phyloP scores from a whole-genome alignment of 1,140 invertebrate species.

The Schlechtendalia chinensis region DNA sequence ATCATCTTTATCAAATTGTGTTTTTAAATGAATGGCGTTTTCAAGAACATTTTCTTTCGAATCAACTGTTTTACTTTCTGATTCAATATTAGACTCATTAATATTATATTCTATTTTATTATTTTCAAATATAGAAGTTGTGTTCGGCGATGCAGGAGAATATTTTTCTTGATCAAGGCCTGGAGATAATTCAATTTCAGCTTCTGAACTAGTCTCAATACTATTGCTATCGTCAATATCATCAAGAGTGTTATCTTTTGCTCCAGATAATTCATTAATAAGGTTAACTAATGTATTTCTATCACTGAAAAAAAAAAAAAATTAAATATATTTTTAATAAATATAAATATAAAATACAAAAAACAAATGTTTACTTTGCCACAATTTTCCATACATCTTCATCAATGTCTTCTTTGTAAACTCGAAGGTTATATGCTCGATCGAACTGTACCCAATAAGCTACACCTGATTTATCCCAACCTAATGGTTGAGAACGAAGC shows the following conservation, averaged over 20 bases:
- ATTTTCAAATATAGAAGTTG: not conserved
- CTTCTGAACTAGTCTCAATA: conserved; percentile 6
- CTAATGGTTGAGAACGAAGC: conserved; percentile 81
- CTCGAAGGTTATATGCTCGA: conserved; percentile 79
- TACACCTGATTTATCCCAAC: conserved; percentile 83
- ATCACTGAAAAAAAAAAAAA: not conserved
- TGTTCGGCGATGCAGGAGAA: not conserved
- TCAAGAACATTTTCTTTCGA: not conserved
- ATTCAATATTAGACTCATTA: not conserved
- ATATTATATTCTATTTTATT: not conserved
- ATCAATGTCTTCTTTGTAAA: conserved; percentile 92
- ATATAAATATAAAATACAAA: not conserved
- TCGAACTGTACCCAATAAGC: conserved; percentile 93
- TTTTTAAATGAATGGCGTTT: conserved; percentile 1
- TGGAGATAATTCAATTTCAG: conserved; percentile 1
- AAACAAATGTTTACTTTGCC: conserved; percentile 68
- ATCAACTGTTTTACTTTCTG: not conserved
- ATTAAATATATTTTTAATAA: not conserved
- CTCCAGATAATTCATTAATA: conserved; percentile 41
- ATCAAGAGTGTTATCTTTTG: not conserved
- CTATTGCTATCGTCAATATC: conserved; percentile 36
- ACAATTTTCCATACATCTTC: conserved; percentile 93
- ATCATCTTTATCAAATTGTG: not conserved
- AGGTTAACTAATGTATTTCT: conserved; percentile 26
- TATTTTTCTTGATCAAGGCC: not conserved